These are phyloP conservation scores for Pristionchus exspectatus DNA, from an alignment of 2,888 invertebrate species.

Conservation along the genomic window DNA sequence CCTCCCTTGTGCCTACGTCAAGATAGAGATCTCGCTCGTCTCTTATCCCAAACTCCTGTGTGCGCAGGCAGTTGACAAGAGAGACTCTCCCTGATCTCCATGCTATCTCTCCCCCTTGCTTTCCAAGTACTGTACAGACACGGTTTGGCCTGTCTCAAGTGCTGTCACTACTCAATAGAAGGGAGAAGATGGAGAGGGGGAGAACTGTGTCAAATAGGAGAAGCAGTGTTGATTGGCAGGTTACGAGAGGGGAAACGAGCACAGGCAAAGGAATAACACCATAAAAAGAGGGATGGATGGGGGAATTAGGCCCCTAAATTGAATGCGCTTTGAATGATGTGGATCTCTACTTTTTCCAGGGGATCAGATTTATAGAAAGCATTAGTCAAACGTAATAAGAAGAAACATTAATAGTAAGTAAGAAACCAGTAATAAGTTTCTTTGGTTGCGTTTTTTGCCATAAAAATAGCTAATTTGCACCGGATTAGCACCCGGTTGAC, in stretches of 20 bases:
- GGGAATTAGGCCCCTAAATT: background rate
- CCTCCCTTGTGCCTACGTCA: background rate
- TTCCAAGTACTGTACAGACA: conserved; percentile 19
- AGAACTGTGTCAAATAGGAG: conserved; percentile 16
- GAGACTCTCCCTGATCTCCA: background rate
- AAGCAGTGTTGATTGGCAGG: conserved; percentile 23
- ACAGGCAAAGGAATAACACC: background rate
- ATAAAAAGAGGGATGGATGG: background rate
- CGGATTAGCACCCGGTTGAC: background rate
- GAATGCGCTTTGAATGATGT: background rate
- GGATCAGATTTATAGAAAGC: too few species aligned
- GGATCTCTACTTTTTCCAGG: background rate
- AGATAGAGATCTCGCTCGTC: background rate
- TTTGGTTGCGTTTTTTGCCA: too few species aligned
- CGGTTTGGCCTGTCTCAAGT: conserved; percentile 32
- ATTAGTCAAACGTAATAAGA: too few species aligned
- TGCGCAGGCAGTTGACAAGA: background rate
- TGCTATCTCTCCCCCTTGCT: background rate
- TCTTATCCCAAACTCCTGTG: background rate
- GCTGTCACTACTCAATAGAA: background rate
- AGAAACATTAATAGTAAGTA: too few species aligned
- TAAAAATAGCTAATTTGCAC: background rate
- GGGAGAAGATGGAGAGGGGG: background rate
- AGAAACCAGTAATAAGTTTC: too few species aligned
- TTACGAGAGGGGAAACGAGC: background rate